These are phyloP conservation scores for Echeneis naucrates DNA, from an alignment of 2,797 vertebrate species.

Conservation along the genomic window DNA sequence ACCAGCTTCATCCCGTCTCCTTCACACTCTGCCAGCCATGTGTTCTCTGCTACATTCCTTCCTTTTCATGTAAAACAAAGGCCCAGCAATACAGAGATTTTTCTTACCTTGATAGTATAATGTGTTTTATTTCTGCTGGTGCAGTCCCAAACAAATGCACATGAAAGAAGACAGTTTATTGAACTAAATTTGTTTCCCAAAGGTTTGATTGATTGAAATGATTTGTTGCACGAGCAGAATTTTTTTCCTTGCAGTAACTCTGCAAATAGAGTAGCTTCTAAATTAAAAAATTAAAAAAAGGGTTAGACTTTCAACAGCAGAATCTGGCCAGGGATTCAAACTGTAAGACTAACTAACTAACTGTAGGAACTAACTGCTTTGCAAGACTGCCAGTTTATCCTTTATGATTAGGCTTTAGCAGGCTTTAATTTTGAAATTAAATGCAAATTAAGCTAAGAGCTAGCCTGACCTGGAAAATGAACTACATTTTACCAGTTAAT, in stretches of 20 bases:
- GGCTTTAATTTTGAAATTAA: no score
- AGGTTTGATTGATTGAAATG: no score
- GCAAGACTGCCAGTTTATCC: no score
- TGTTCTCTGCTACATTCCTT: slow-evolving; percentile 42
- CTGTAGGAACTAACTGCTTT: no score
- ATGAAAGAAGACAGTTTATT: background rate
- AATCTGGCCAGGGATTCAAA: no score
- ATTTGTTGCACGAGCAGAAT: background rate
- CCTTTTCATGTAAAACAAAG: slow-evolving; percentile 28
- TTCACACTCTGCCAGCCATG: slow-evolving; percentile 16
- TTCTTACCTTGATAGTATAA: background rate
- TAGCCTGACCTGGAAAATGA: no score
- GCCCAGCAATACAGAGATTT: background rate
- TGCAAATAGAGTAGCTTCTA: background rate
- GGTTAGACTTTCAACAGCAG: no score
- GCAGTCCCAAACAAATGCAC: background rate
- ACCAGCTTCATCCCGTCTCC: slow-evolving; percentile 1
- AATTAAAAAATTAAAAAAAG: no score
- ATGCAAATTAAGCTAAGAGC: no score
- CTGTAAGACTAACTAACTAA: no score
- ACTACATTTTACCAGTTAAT: no score
- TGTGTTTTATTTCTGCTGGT: slow-evolving; percentile 8
- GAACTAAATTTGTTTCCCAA: background rate
- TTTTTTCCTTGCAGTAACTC: background rate
- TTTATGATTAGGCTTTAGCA: no score